Evolutionary conservation across 1,140 invertebrate species (phyloP), one percentile per base, ranked within the genome.

Genomic region (Oryzaephilus surinamensis): DNA sequence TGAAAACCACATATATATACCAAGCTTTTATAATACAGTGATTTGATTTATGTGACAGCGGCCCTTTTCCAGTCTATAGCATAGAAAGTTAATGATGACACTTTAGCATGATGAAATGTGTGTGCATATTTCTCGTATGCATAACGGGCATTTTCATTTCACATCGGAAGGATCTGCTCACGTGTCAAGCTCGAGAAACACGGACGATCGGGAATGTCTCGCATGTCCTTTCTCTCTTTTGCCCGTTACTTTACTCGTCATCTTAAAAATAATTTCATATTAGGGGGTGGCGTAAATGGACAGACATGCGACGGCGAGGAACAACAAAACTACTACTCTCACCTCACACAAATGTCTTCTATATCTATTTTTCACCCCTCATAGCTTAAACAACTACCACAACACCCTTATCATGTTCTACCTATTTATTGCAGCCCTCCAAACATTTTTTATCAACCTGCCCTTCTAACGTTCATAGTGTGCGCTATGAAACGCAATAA

Each of bases 21-120:
- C n/a, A n/a, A n/a, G n/a, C n/a, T 36, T 36, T 36, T 36, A 36
- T 36, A 36, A 36, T 36, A 36, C 23, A 36, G 33, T 36, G 33
- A 36, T 36, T 36, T 36, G 33, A 36, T 36, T 36, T 36, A 36
- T 24, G 33, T 36, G 33, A 36, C 33, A 36, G 33, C 33, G 28
- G 23, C 28, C 33, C 33, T 36, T 36, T 36, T 36, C 33, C 33
- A 36, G 33, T 36, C 33, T 36, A 36, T 21, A 36, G 33, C 33
- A 36, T 36, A 36, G 26, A 36, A 36, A 36, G 33, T 36, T 36
- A 36, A 36, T 36, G 33, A 36, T 36, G 33, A 36, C 33, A 26
- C 16, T 36, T 36, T 36, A 31, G 30, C 30, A 17, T 31, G 19
- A 17, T 17, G 10, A 14, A 16, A 26, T 21, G 33, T 36, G 33